phyloP scores from a whole-genome alignment of 1,140 invertebrate genomes.

The Phthorimaea operculella region DNA sequence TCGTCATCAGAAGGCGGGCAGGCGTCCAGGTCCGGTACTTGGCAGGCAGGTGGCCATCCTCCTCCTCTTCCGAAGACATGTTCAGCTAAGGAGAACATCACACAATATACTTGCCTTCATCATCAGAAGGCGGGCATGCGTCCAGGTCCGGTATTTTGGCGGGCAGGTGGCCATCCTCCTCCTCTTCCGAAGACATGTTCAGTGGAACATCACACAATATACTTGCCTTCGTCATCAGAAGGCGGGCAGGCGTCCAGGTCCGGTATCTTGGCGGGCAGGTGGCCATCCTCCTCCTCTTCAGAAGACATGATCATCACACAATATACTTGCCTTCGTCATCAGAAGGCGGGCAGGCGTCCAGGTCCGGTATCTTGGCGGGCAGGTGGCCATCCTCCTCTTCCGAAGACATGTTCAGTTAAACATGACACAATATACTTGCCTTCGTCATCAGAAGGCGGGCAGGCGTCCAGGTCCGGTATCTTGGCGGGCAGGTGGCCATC shows the following conservation, averaged over 20 bases:
- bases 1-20: slow-evolving; percentile 72
- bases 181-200: slow-evolving; percentile 73
- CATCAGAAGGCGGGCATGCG: slow-evolving; percentile 72
- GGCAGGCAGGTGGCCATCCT: slow-evolving; percentile 69
- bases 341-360: slow-evolving; percentile 74
- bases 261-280: slow-evolving; percentile 74
- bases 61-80: slow-evolving; percentile 75
- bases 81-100: slow-evolving; percentile 72
- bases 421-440: slow-evolving; percentile 23
- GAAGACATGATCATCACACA: slow-evolving; percentile 70
- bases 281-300: slow-evolving; percentile 73
- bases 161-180: slow-evolving; percentile 70
- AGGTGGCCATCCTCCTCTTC: slow-evolving; percentile 72
- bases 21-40: slow-evolving; percentile 79
- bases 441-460: slow-evolving; percentile 71
- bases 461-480: slow-evolving; percentile 80
- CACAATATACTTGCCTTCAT: slow-evolving; percentile 32
- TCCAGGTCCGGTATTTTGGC: slow-evolving; percentile 80
- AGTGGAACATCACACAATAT: slow-evolving; percentile 59
- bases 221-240: slow-evolving; percentile 69
- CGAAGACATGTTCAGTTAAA: slow-evolving; percentile 77
- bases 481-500: slow-evolving; percentile 70
- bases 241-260: slow-evolving; percentile 77
- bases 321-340: slow-evolving; percentile 62
- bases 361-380: slow-evolving; percentile 78